Conservation (phyloP, 2,888 invertebrate genomes). For the Trachelus tabidus region DNA sequence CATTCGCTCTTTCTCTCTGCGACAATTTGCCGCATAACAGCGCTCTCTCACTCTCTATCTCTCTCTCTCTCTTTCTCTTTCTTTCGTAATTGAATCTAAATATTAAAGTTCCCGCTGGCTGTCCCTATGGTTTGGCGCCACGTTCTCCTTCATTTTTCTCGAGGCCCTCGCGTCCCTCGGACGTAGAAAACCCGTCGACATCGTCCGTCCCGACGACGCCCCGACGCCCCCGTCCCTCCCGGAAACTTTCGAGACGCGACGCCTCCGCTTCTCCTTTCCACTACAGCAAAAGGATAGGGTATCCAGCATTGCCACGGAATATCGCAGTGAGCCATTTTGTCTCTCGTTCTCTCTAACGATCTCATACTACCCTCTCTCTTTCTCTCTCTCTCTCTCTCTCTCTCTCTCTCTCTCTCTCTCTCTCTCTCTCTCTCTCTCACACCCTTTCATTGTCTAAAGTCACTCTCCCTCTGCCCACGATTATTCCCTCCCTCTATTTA, state of each 20-base stretch:
- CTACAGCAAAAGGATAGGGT: no score
- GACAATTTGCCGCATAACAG: conserved; percentile 58
- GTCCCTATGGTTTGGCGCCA: conserved; percentile 37
- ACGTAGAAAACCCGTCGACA: no score
- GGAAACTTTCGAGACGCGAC: conserved; percentile 60
- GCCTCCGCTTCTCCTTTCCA: conserved; percentile 33
- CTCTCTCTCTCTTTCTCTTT: conserved; percentile 36
- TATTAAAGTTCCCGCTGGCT: conserved; percentile 49
- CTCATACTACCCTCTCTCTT: conserved; percentile 3
- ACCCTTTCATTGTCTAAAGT: conserved; percentile 1
- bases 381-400: not conserved
- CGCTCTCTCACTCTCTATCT: conserved; percentile 39
- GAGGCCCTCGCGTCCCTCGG: conserved; percentile 19
- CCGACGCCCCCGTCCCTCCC: conserved; percentile 22
- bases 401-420: conserved; percentile 2
- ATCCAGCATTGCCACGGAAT: conserved; percentile 35
- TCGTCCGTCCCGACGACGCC: conserved; percentile 16
- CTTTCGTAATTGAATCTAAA: conserved; percentile 61
- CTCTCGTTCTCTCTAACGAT: not conserved
- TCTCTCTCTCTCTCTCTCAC: not conserved
- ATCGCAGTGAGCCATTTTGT: conserved; percentile 45
- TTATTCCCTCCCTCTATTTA: conserved; percentile 7
- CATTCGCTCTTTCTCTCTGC: conserved; percentile 16
- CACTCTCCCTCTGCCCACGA: not conserved
- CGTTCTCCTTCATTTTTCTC: conserved; percentile 40